Evolutionary conservation across 2,797 vertebrate genomes (phyloP), one percentile per base, ranked within the genome.

Genomic region (Acomys russatus): DNA sequence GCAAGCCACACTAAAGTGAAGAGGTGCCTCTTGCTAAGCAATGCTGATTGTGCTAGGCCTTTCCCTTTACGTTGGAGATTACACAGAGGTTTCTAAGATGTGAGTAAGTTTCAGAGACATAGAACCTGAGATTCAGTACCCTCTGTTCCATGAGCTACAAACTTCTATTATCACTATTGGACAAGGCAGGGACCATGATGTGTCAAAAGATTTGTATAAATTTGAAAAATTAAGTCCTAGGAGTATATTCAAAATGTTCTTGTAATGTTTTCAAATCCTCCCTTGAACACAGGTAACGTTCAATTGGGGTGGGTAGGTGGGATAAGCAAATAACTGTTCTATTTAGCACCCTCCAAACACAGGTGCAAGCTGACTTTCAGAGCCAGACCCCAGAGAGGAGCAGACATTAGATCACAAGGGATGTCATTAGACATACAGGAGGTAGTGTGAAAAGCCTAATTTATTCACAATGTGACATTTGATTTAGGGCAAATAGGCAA

Each of bases 381-480:
- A 97, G 76, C 17, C 83, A 96, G 94, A 95, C 97, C 96, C 97
- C 83, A 87, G 96, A 98, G 98, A 96, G 78, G 68, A 92, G 93
- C 93, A 95, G 96, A 94, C 78, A 84, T 96, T 97, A 30, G 88
- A 96, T 98, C 96, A 97, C 96, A 97, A 88, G 83, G 84, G 94
- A 98, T 98, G 94, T 76, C 97, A 97, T 98, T 96, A 97, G 96
- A 96, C 92, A 78, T 98, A 97, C 98, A 98, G 97, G 97, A 88
- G 96, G 97, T 63, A 97, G 97, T 95, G 96, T 95, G 96, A 98
- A 98, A 97, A 96, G 93, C 91, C 94, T 98, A 98, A 98, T 98
- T 98, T 98, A 98, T 98, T 98, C 97, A 98, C 97, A 98, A 98
- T 98, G 96, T 98, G 98, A 98, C 98, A 98, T 98, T 98, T 98